Base-by-base conservation (phyloP, 2,888 invertebrate species). In the Pollenia labialis region DNA sequence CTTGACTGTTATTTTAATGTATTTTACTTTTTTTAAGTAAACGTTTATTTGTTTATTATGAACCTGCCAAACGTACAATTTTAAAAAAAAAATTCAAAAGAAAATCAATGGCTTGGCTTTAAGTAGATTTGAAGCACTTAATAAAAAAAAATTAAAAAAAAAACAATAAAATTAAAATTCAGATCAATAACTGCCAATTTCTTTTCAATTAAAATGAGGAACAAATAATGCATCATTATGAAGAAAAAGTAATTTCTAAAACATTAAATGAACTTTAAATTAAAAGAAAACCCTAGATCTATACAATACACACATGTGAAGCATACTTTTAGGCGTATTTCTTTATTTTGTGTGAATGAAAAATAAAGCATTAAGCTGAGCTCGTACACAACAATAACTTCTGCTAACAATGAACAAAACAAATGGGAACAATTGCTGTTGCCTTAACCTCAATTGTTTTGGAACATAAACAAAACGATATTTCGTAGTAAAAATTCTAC, bases 361-460 rank as follows among this genome's bases (percentile, higher is more conserved):
- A 48, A 48, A 68, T 6, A 18, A 54, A 10, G 48, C 14, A 40
- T 42, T n/a, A 14, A 40, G 23, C 10, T 18, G 14, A 74, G 12
- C 54, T 80, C 18, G 32, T 44, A 80, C 32, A 32, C 32, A 52
- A 68, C 58, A 81, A 62, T 69, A 82, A 69, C 23, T 48, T 1
- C 18, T 69, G 58, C 69, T 66, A 66, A 76, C 18, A 74, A 60
- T 76, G 9, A 69, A 74, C 16, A 52, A 60, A 44, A 32, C 32
- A 69, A 56, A 75, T 56, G 66, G 23, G 56, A 84, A 87, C 87
- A 84, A 87, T 87, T 72, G 76, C 58, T 84, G 48, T 87, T 84
- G 84, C 84, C 84, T 84, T 87, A 87, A 87, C 87, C 87, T 81
- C 87, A 77, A 87, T 87, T 84, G 72, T 77, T 79, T 6, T 56